Evolutionary conservation across 2,888 invertebrate species (phyloP).

Genomic region (Pollenia labialis): DNA sequence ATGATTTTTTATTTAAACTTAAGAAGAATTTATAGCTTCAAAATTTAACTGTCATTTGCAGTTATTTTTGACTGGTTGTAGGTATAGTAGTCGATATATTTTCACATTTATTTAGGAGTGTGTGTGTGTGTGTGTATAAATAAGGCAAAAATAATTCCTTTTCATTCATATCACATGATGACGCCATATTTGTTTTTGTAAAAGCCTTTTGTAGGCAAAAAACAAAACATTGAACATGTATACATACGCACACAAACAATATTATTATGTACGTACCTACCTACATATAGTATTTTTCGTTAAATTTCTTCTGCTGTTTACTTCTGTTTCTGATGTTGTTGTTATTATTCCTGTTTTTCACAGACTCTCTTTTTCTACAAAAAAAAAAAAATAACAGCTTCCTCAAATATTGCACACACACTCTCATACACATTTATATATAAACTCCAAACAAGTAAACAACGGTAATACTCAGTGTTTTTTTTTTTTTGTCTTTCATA

Average conservation of each 20-base stretch:
- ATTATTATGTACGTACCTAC: not conserved
- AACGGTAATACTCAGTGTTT: slow-evolving; percentile 45
- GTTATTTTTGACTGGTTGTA: slow-evolving; percentile 35
- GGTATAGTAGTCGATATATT: slow-evolving; percentile 3
- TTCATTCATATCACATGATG: slow-evolving; percentile 59
- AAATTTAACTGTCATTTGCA: slow-evolving; percentile 73
- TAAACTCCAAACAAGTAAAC: slow-evolving; percentile 18
- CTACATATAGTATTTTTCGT: slow-evolving; percentile 17
- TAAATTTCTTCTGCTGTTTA: slow-evolving; percentile 39
- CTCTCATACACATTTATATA: not conserved
- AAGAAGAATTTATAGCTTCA: slow-evolving; percentile 71
- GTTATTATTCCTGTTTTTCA: slow-evolving; percentile 63
- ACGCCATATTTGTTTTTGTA: slow-evolving; percentile 67
- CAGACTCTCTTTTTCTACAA: slow-evolving; percentile 25
- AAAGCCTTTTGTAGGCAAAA: slow-evolving; percentile 54
- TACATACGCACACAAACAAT: slow-evolving; percentile 11
- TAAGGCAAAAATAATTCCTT: slow-evolving; percentile 75
- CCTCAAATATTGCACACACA: not conserved
- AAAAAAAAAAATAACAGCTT: not conserved
- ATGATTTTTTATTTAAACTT: slow-evolving; percentile 33
- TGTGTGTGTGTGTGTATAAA: slow-evolving; percentile 35
- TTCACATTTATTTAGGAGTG: not conserved
- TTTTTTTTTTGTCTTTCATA: slow-evolving; percentile 29
- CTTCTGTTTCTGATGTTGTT: slow-evolving; percentile 58
- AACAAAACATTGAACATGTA: slow-evolving; percentile 5